Percentiles rank a stretch among this genome's conserved stretches.
phyloP scores from a whole-genome alignment of 2,797 vertebrate genomes.

The Brachymystax lenok region DNA sequence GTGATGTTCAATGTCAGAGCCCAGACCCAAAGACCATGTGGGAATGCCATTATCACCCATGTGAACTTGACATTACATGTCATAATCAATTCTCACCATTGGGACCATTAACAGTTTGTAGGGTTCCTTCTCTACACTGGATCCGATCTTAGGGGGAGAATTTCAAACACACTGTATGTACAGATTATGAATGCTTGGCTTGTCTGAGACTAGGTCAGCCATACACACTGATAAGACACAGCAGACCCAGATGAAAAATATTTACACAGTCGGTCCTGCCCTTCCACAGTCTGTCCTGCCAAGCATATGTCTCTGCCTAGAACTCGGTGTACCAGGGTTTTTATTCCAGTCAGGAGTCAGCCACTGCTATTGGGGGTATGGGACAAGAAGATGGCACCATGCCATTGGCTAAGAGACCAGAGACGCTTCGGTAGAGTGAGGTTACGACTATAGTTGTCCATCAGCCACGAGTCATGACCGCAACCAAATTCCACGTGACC shows the following conservation, averaged over 20 bases:
- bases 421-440: constrained; percentile 8
- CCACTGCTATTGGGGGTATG: constrained; percentile 15
- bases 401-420: constrained; percentile 16
- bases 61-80: no score
- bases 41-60: background rate
- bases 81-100: no score
- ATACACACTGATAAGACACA: constrained; percentile 18
- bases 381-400: constrained; percentile 15
- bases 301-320: constrained; percentile 1
- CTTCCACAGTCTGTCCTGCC: constrained; percentile 3
- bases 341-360: constrained; percentile 26
- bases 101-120: no score
- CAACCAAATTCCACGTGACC: no score
- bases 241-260: constrained; percentile 6
- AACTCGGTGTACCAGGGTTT: constrained; percentile 46
- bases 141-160: no score
- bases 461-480: background rate
- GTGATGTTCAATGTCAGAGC: background rate
- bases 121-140: no score
- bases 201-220: background rate
- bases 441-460: constrained; percentile 30
- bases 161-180: no score
- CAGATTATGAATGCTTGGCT: no score
- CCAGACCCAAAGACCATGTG: background rate
- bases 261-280: constrained; percentile 24